Percentiles rank a stretch among this genome's conserved stretches.
phyloP scores from a whole-genome alignment of 2,888 invertebrate species.

The Ashinkailepas kermadecensis region DNA sequence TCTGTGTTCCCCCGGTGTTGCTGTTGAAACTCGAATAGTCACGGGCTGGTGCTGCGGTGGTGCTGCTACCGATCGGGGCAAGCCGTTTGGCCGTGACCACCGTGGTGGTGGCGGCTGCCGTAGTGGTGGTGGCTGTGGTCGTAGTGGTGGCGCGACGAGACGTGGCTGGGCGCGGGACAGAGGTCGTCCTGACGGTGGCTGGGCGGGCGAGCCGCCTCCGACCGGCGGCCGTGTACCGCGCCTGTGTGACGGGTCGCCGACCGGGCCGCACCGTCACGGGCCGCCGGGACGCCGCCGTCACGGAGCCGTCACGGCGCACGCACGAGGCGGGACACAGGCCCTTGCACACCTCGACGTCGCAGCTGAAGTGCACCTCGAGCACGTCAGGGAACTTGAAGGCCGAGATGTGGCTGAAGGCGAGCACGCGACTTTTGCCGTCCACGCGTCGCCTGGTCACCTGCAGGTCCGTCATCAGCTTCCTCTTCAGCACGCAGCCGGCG shows the following conservation, averaged over 20 bases:
- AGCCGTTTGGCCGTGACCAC: not conserved
- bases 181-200: constrained; percentile 21
- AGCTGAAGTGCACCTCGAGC: constrained; percentile 37
- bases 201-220: too few relatives aligned
- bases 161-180: constrained; percentile 25
- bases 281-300: not conserved
- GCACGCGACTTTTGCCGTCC: constrained; percentile 48
- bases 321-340: constrained; percentile 35
- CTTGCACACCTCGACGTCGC: constrained; percentile 37
- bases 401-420: constrained; percentile 36
- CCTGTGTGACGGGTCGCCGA: not conserved
- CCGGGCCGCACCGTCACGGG: not conserved
- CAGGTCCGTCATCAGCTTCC: constrained; percentile 37
- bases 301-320: constrained; percentile 1
- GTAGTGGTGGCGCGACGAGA: constrained; percentile 4
- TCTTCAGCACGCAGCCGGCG: constrained; percentile 37
- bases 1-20: not conserved
- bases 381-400: constrained; percentile 38
- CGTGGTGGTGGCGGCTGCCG: constrained; percentile 22
- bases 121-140: constrained; percentile 14
- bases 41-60: not conserved
- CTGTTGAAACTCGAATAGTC: not conserved
- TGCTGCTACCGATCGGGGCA: constrained; percentile 13
- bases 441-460: constrained; percentile 37
- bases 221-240: too few relatives aligned